Percentiles rank a stretch among this genome's conserved stretches.
phyloP scores from a whole-genome alignment of 2,797 vertebrate genomes.

The Syndactyla subalaris region DNA sequence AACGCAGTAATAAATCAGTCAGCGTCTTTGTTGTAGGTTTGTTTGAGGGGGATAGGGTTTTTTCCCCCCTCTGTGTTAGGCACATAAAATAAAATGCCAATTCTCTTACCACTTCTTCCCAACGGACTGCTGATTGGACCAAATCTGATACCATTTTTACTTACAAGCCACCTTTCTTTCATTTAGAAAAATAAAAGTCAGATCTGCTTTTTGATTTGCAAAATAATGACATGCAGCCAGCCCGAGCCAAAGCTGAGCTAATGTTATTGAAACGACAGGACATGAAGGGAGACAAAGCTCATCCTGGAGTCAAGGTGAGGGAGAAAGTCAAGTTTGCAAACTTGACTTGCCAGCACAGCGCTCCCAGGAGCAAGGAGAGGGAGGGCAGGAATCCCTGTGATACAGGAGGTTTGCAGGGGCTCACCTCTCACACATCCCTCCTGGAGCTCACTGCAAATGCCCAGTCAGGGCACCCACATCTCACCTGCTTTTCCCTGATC shows the following conservation, averaged over 20 bases:
- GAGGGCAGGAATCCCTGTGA: background rate
- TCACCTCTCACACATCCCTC: background rate
- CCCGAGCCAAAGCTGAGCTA: slow-evolving; percentile 41
- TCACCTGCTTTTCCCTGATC: background rate
- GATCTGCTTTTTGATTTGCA: slow-evolving; percentile 44
- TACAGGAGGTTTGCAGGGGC: background rate
- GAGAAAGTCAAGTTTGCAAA: slow-evolving; percentile 41
- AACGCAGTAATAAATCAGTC: slow-evolving; percentile 70
- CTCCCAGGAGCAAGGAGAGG: background rate
- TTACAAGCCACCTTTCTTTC: slow-evolving; percentile 42
- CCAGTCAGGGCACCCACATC: background rate
- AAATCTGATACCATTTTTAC: background rate
- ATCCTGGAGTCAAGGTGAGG: slow-evolving; percentile 37
- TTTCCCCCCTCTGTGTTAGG: background rate
- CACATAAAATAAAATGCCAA: slow-evolving; percentile 49
- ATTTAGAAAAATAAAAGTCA: slow-evolving; percentile 49
- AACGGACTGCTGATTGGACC: background rate
- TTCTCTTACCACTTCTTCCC: slow-evolving; percentile 16
- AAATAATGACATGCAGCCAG: slow-evolving; percentile 41
- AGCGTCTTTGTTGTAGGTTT: slow-evolving; percentile 58
- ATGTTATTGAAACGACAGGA: slow-evolving; percentile 51
- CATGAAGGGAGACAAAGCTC: slow-evolving; percentile 44
- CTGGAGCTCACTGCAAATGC: background rate
- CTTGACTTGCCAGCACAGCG: fast-evolving
- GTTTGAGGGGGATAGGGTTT: background rate